Conservation (phyloP, 2,113 vertebrate species). For the Brienomyrus brachyistius region DNA sequence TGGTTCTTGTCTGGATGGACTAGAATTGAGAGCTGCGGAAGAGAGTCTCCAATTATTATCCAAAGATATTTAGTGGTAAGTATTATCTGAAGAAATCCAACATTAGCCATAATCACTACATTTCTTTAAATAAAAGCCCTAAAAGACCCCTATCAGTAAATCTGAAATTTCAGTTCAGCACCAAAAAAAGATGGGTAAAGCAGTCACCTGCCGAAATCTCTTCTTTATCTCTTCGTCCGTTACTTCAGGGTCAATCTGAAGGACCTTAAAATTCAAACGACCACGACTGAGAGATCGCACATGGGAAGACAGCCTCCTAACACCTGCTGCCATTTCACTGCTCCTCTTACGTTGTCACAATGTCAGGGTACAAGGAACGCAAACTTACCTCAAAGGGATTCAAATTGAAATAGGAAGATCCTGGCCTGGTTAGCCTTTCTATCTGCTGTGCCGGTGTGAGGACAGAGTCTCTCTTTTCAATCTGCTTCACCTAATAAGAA, state of each 20-base stretch:
- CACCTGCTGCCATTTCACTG: not conserved
- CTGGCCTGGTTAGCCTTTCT: conserved; percentile 85
- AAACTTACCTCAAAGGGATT: conserved; percentile 88
- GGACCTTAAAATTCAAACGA: conserved; percentile 61
- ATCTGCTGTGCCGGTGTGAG: conserved; percentile 96
- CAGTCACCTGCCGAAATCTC: conserved; percentile 81
- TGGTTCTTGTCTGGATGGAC: conserved; percentile 99
- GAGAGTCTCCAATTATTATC: conserved; percentile 12
- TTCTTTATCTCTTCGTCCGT: conserved; percentile 97
- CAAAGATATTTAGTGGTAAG: not conserved
- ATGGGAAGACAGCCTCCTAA: not conserved
- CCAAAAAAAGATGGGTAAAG: not conserved
- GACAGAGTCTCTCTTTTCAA: conserved; percentile 95
- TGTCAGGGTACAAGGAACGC: not conserved
- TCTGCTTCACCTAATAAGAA: conserved; percentile 83
- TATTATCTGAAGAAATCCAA: not conserved
- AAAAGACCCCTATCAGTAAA: not conserved
- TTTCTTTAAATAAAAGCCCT: not conserved
- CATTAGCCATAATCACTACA: not conserved
- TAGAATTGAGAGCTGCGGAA: conserved; percentile 82
- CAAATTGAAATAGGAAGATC: conserved; percentile 91
- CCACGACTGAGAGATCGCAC: not conserved
- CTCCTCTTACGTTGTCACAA: not conserved
- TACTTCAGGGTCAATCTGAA: conserved; percentile 93
- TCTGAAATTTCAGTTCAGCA: not conserved